These are phyloP conservation scores for Gymnoscopelus microlampas DNA, from an alignment of 2,797 vertebrate species.

Conservation along the genomic window DNA sequence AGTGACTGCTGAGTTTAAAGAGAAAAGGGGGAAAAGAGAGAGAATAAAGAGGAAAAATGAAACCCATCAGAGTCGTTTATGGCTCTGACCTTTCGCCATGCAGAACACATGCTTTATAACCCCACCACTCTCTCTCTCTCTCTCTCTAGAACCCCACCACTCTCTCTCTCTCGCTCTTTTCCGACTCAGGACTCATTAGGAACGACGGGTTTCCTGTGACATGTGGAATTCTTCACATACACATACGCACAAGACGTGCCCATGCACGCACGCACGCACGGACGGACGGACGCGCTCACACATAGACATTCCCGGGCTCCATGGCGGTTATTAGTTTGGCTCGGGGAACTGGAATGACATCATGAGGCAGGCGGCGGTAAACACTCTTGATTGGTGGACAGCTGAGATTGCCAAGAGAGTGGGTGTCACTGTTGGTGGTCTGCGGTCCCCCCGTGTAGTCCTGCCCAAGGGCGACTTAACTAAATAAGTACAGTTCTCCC, in stretches of 20 bases:
- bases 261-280: conserved; percentile 25
- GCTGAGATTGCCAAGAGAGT: conserved; percentile 73
- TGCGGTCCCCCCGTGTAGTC: conserved; percentile 38
- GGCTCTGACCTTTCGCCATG: conserved; percentile 69
- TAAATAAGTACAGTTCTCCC: conserved; percentile 42
- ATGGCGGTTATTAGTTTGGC: conserved; percentile 75
- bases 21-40: conserved; percentile 20
- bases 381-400: conserved; percentile 78
- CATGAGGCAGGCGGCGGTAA: conserved; percentile 74
- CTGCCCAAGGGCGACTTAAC: conserved; percentile 53
- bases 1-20: conserved; percentile 61
- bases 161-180: conserved; percentile 24
- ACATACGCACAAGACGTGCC: conserved; percentile 44
- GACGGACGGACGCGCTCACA: conserved; percentile 41
- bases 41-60: conserved; percentile 49
- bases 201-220: conserved; percentile 59
- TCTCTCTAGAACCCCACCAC: too few relatives aligned
- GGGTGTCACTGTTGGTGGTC: conserved; percentile 79
- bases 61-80: conserved; percentile 62
- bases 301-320: conserved; percentile 52
- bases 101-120: conserved; percentile 58
- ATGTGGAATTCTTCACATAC: conserved; percentile 66
- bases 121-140: background rate
- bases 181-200: conserved; percentile 67
- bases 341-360: conserved; percentile 72